phyloP scores from a whole-genome alignment of 2,888 invertebrate species.

The Drosophila atripex region DNA sequence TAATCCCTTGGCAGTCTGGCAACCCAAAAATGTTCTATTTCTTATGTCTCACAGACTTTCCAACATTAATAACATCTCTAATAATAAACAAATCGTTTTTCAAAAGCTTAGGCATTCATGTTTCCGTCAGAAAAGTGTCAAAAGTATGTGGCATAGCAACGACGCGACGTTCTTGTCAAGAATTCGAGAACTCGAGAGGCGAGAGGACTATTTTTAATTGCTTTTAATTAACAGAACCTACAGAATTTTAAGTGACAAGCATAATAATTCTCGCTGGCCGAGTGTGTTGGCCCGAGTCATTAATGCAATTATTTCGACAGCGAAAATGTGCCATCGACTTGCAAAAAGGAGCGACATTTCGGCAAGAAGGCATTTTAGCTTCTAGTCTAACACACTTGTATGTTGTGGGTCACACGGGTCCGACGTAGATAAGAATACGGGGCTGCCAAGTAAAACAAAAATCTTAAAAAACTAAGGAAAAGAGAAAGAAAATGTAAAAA shows the following conservation, averaged over 20 bases:
- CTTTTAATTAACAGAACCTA: slow-evolving; percentile 71
- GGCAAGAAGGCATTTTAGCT: slow-evolving; percentile 21
- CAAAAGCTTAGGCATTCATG: slow-evolving; percentile 58
- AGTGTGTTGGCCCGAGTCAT: slow-evolving; percentile 40
- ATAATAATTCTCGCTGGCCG: slow-evolving; percentile 53
- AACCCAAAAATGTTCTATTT: neutral
- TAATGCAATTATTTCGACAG: slow-evolving; percentile 62
- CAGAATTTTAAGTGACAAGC: slow-evolving; percentile 65
- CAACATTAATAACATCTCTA: no score
- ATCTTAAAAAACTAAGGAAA: slow-evolving; percentile 9
- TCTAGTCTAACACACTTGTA: neutral
- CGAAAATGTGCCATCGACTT: slow-evolving; percentile 32
- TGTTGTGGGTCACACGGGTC: slow-evolving; percentile 33
- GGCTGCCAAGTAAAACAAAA: slow-evolving; percentile 23
- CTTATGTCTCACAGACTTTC: neutral
- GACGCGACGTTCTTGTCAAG: slow-evolving; percentile 47
- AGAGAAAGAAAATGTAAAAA: no score
- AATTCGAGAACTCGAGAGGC: slow-evolving; percentile 47
- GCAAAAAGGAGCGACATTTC: slow-evolving; percentile 17
- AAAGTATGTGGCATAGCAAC: neutral
- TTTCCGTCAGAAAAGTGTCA: slow-evolving; percentile 60
- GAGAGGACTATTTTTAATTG: slow-evolving; percentile 73
- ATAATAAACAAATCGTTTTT: slow-evolving; percentile 55
- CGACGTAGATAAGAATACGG: slow-evolving; percentile 26
- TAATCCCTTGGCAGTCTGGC: no score